These are phyloP conservation scores for Eriosoma lanigerum DNA, from an alignment of 1,140 invertebrate species.

Conservation along the genomic window DNA sequence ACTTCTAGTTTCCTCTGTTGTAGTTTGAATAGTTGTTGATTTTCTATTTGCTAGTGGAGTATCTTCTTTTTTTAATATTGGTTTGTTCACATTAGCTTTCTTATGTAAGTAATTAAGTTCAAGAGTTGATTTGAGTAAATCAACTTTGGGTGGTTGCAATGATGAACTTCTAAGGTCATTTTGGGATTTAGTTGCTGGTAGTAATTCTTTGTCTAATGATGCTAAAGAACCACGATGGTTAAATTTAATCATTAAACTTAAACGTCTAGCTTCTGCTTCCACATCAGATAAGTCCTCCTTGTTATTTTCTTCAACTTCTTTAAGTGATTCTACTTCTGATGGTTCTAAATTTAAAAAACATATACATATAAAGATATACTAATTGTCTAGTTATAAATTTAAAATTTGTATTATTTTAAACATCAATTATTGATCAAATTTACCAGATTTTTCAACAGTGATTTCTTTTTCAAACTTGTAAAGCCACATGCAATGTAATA, in stretches of 20 bases:
- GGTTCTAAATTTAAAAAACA: conserved; percentile 57
- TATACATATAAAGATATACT: conserved; percentile 24
- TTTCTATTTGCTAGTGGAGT: conserved; percentile 4
- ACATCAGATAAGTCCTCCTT: conserved; percentile 54
- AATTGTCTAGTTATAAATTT: too few species aligned
- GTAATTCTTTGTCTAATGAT: conserved; percentile 58
- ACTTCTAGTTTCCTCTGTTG: conserved; percentile 32
- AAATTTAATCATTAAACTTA: conserved; percentile 72
- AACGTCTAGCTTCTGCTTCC: conserved; percentile 61
- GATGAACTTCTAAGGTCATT: conserved; percentile 42
- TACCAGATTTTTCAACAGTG: conserved; percentile 32
- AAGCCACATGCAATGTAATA: conserved; percentile 73
- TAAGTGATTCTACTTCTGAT: conserved; percentile 58
- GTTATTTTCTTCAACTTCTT: conserved; percentile 62
- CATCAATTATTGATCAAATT: not conserved
- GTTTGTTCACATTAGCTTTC: conserved; percentile 38
- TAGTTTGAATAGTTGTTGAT: conserved; percentile 30
- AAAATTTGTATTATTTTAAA: too few species aligned
- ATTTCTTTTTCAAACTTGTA: conserved; percentile 63
- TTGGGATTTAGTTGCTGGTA: conserved; percentile 51
- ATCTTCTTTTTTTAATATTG: conserved; percentile 44
- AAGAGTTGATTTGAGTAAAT: conserved; percentile 52
- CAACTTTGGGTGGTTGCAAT: conserved; percentile 40
- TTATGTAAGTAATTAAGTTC: conserved; percentile 51
- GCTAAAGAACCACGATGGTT: conserved; percentile 72